Conservation (phyloP, 2,113 vertebrate species). For the Camarhynchus parvulus region DNA sequence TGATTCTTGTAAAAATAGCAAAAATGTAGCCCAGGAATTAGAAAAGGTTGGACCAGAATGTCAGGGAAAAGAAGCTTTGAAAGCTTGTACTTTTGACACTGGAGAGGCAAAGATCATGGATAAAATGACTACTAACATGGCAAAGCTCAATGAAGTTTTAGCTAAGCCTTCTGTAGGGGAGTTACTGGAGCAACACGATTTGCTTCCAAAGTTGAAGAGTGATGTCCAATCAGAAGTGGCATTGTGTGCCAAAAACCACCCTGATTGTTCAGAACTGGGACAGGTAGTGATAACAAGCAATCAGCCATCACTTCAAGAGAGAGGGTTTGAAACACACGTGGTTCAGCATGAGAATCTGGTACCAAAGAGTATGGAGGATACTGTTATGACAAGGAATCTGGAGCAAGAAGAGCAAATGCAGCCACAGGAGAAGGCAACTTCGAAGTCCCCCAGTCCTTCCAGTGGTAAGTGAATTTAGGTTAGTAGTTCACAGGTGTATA, state of each 20-base stretch:
- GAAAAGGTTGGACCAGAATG: conserved; percentile 37
- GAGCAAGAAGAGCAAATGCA: conserved; percentile 24
- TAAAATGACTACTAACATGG: neutral
- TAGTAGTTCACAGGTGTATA: neutral
- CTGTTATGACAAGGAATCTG: neutral
- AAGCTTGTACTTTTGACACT: conserved; percentile 49
- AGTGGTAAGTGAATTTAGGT: conserved; percentile 80
- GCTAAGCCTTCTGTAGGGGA: conserved; percentile 54
- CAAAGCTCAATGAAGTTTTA: conserved; percentile 15
- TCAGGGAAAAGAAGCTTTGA: conserved; percentile 36
- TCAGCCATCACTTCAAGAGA: neutral
- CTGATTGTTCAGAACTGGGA: neutral
- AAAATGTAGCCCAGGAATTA: conserved; percentile 44
- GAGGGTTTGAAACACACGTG: neutral
- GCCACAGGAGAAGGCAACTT: conserved; percentile 32
- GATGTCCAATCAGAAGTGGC: neutral
- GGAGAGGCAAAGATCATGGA: conserved; percentile 63
- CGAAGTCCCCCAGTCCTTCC: conserved; percentile 77
- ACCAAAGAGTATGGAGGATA: neutral
- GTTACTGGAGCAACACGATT: neutral
- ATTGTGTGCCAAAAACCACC: neutral
- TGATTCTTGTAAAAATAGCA: conserved; percentile 49
- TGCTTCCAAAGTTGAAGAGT: conserved; percentile 15
- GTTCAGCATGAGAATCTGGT: neutral
- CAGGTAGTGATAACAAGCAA: neutral